Evolutionary conservation across 2,797 vertebrate genomes (phyloP).

Genomic region (Sebastes steindachneri): DNA sequence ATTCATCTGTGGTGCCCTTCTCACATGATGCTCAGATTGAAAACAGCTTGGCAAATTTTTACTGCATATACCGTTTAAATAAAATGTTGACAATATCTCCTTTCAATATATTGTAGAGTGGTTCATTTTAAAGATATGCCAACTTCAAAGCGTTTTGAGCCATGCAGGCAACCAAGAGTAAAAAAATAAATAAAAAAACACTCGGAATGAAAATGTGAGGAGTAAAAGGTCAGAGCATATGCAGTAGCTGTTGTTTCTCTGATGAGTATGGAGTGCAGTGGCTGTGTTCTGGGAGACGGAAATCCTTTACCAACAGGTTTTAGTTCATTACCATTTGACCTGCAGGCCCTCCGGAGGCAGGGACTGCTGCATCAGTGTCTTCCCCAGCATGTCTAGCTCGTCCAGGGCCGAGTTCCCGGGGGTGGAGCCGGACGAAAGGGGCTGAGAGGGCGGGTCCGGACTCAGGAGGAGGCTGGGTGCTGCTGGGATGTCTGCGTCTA

Average conservation of each 20-base stretch:
- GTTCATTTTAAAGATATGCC: too few species aligned
- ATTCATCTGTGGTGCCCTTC: background rate
- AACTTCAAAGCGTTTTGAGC: background rate
- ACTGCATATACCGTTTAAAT: too few species aligned
- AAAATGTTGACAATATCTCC: too few species aligned
- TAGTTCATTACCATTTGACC: slow-evolving; percentile 89
- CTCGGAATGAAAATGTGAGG: background rate
- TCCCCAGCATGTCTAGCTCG: slow-evolving; percentile 94
- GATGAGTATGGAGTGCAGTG: background rate
- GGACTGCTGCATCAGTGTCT: slow-evolving; percentile 94
- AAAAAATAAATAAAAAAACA: too few species aligned
- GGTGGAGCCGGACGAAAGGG: slow-evolving; percentile 50
- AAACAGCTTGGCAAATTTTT: too few species aligned
- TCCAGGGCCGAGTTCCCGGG: slow-evolving; percentile 84
- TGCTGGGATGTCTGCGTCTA: slow-evolving; percentile 78
- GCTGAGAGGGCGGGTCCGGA: slow-evolving; percentile 61
- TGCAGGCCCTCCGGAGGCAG: slow-evolving; percentile 94
- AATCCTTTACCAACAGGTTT: background rate
- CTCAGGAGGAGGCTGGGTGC: slow-evolving; percentile 76
- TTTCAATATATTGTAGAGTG: too few species aligned
- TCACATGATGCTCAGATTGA: background rate
- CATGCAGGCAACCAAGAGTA: background rate
- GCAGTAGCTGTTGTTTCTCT: background rate
- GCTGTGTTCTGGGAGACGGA: background rate
- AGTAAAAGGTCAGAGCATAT: background rate